Evolutionary conservation across 2,888 invertebrate species (phyloP).

Genomic region (Troilus luridus): DNA sequence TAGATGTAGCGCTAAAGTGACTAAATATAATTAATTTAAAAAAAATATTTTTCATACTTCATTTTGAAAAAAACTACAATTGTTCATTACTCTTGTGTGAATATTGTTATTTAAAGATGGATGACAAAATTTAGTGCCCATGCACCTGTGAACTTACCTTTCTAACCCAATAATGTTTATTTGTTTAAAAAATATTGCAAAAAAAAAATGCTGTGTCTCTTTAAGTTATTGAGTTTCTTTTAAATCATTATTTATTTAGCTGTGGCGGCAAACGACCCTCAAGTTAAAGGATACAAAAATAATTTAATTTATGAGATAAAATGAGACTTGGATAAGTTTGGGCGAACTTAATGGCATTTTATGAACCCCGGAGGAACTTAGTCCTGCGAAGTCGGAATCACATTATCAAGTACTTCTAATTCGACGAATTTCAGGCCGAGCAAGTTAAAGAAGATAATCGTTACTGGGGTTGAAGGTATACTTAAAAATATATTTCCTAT

Average conservation of each 20-base stretch:
- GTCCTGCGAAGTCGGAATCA: not conserved
- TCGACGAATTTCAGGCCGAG: not conserved
- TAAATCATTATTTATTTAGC: not conserved
- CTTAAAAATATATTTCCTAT: not conserved
- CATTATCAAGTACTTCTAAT: slow-evolving; percentile 22
- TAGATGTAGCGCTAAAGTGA: too few relatives aligned
- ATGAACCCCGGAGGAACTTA: not conserved
- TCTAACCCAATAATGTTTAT: not conserved
- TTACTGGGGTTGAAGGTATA: not conserved
- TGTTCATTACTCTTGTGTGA: too few relatives aligned
- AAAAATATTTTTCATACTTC: too few relatives aligned
- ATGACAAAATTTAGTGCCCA: too few relatives aligned
- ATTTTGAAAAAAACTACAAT: too few relatives aligned
- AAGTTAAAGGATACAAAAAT: not conserved
- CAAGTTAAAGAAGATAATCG: not conserved
- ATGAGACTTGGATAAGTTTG: slow-evolving; percentile 1
- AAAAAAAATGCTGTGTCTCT: not conserved
- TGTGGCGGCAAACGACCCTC: not conserved
- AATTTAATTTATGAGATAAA: not conserved
- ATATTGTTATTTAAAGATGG: too few relatives aligned
- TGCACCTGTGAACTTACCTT: too few relatives aligned
- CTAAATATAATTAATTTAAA: too few relatives aligned
- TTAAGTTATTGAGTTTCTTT: not conserved
- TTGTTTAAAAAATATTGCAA: not conserved
- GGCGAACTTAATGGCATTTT: not conserved